A percentile compares a stretch with the other conserved stretches of the same genome.
phyloP scores from a whole-genome alignment of 2,888 invertebrate species.

The Vanessa cardui region DNA sequence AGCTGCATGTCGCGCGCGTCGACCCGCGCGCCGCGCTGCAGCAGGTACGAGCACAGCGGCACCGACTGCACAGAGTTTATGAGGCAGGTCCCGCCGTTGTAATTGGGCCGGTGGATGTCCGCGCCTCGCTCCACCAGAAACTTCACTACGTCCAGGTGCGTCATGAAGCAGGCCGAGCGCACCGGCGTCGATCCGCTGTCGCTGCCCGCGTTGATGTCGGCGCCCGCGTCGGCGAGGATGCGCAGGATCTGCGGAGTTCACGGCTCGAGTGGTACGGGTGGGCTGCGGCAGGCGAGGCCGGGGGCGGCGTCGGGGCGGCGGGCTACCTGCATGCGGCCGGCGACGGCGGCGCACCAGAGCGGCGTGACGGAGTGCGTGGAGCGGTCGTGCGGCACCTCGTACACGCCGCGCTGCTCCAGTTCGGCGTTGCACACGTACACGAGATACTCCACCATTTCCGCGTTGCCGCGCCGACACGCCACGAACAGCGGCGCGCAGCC shows the following conservation, averaged over 20 bases:
- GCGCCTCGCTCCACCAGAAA: constrained; percentile 90
- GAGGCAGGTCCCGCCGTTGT: constrained; percentile 95
- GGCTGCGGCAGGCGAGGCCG: no score
- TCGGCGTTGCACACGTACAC: constrained; percentile 91
- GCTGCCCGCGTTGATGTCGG: constrained; percentile 92
- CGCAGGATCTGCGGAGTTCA: constrained; percentile 84
- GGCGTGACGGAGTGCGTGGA: constrained; percentile 92
- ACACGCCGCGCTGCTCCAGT: constrained; percentile 92
- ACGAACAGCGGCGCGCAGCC: constrained; percentile 93
- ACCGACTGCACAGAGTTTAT: constrained; percentile 96
- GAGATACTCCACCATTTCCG: constrained; percentile 93
- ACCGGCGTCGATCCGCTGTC: constrained; percentile 95
- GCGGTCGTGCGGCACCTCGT: constrained; percentile 90
- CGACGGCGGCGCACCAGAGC: constrained; percentile 95
- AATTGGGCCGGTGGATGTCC: constrained; percentile 92
- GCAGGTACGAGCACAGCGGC: constrained; percentile 89
- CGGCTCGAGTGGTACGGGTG: background rate
- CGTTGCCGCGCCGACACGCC: constrained; percentile 90
- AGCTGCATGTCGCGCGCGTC: constrained; percentile 95
- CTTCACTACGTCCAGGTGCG: constrained; percentile 89
- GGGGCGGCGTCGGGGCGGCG: background rate
- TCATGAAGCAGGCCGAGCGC: constrained; percentile 96
- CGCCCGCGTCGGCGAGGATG: constrained; percentile 89
- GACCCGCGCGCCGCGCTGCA: constrained; percentile 90
- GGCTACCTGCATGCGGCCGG: constrained; percentile 87